Conservation (phyloP, 37 sponge, comb jelly and placozoan species). For the Cladorhizidae sp. region DNA sequence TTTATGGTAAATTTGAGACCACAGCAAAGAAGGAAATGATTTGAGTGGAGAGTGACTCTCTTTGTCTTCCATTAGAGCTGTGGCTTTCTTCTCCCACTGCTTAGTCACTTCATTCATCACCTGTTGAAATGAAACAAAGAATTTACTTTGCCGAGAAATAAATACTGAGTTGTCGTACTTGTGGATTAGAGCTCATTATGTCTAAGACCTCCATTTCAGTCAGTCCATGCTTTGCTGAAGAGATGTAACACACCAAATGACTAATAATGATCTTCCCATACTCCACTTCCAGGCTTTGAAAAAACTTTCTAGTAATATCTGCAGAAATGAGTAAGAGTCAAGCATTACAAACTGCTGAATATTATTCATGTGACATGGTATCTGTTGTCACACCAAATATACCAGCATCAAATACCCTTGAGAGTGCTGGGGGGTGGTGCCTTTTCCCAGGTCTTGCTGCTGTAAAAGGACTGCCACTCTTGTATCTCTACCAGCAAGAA, state of each 20-base stretch:
- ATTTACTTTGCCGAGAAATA: not conserved
- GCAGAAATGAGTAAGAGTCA: not conserved
- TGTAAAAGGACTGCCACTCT: conserved; percentile 43
- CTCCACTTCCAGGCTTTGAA: conserved; percentile 35
- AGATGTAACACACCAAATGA: conserved; percentile 48
- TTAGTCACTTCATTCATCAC: conserved; percentile 29
- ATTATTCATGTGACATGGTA: not conserved
- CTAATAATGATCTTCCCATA: conserved; percentile 42
- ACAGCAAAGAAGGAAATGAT: conserved; percentile 42
- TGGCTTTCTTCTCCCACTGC: not conserved
- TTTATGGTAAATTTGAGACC: conserved; percentile 58
- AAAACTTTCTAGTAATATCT: conserved; percentile 28
- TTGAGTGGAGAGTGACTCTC: not conserved
- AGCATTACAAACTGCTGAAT: too few species aligned
- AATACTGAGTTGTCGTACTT: conserved; percentile 3
- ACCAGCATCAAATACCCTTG: not conserved
- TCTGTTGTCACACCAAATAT: not conserved
- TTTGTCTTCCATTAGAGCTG: not conserved
- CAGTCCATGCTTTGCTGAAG: conserved; percentile 64
- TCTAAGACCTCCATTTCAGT: conserved; percentile 77
- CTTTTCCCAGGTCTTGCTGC: not conserved
- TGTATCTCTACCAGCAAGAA: conserved; percentile 21
- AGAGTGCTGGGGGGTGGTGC: not conserved
- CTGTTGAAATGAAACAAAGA: conserved; percentile 1
- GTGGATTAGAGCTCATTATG: conserved; percentile 56